A percentile compares a stretch with the other conserved stretches of the same genome.
These are phyloP conservation scores for Lagopus muta DNA, from an alignment of 2,113 vertebrate genomes.

Conservation along the genomic window DNA sequence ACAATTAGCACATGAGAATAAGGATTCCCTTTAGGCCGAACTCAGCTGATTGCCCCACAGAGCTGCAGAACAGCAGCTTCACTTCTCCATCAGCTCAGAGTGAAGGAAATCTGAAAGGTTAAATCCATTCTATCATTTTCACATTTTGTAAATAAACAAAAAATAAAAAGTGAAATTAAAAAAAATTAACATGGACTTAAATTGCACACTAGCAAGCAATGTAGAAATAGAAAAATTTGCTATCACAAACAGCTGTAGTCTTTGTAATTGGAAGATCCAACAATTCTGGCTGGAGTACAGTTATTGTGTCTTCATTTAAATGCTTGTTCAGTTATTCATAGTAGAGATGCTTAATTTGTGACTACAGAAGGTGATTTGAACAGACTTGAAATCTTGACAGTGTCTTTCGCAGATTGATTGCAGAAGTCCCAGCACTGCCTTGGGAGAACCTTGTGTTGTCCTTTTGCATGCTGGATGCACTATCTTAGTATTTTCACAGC, in stretches of 20 bases:
- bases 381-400: not conserved
- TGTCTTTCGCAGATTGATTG: not conserved
- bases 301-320: not conserved
- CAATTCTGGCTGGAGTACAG: not conserved
- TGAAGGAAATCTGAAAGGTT: not conserved
- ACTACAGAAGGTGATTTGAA: not conserved
- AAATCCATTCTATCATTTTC: not conserved
- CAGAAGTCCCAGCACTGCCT: rapidly evolving
- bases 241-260: not conserved
- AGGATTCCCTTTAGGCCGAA: not conserved
- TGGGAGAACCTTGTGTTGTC: not conserved
- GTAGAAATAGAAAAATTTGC: not conserved
- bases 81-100: not conserved
- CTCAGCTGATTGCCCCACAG: not conserved
- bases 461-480: rapidly evolving
- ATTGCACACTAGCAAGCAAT: not conserved
- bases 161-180: too few relatives aligned
- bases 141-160: not conserved
- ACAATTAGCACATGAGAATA: not conserved
- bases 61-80: not conserved
- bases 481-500: not conserved
- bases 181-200: not conserved
- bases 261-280: not conserved
- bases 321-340: not conserved
- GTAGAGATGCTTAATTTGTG: not conserved